Evolutionary conservation across 2,888 invertebrate species (phyloP), one percentile per base, ranked within the genome.

Genomic region (Ectemnius cavifrons): DNA sequence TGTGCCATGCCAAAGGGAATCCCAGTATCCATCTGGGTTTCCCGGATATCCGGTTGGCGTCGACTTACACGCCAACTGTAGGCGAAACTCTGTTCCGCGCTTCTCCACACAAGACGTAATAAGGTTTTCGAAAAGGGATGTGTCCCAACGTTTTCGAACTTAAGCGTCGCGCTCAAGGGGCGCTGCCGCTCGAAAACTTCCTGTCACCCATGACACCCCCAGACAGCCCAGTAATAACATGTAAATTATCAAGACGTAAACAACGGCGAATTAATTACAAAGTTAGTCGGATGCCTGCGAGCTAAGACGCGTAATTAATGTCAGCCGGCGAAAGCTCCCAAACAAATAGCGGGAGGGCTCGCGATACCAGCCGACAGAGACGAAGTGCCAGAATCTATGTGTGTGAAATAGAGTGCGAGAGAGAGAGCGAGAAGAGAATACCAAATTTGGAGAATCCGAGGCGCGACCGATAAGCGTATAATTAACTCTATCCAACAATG

Each of bases 401-500:
- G 23, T 23, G 23, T 3, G 20, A 20, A 20, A 20, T 20, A 2
- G 20, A 20, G 3, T 23, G 23, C 16, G 28, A 18, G 37, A 37
- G 37, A 37, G 37, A 63, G 52, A 16, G 45, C 23, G 49, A 18
- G 13, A 0, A n/a, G 64, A 60, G 61, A 63, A 64, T 18, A 65
- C n/a, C 57, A 57, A 72, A 57, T 72, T 64, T 67, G 75, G 66
- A 72, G 63, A 72, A 72, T 75, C 56, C 45, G 46, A 16, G 45
- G 63, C 60, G 64, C 66, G 49, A 58, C 63, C 71, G 59, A 63
- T 71, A 62, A 59, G 59, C 49, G 67, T 67, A 62, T 64, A 78
- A 78, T 78, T 78, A 78, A 75, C 72, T 59, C 8, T 18, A 49
- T 47, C 46, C 64, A 64, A 69, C 67, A 75, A 78, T 73, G 59